These are phyloP conservation scores for Drosophila yakuba DNA, from an alignment of 1,140 invertebrate genomes.

Conservation along the genomic window DNA sequence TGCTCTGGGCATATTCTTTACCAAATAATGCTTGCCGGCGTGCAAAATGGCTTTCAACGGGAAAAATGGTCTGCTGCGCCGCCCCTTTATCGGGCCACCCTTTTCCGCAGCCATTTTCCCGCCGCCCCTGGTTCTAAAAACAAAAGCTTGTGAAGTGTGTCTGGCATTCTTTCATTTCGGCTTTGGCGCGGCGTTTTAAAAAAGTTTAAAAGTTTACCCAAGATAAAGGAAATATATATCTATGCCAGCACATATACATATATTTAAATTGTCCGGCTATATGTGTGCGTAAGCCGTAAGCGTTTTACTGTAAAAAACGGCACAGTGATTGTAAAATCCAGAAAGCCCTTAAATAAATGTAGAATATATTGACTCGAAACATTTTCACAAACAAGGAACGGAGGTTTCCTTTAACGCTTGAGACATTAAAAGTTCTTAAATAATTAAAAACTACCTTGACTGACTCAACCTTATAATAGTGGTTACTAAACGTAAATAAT, in stretches of 20 bases:
- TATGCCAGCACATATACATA: constrained; percentile 21
- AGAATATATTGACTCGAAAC: not conserved
- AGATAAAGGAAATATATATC: constrained; percentile 74
- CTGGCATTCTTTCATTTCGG: constrained; percentile 75
- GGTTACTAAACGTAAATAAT: no score
- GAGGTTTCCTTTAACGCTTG: no score
- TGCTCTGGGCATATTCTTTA: constrained; percentile 71
- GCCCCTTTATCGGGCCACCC: not conserved
- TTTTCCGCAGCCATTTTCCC: not conserved
- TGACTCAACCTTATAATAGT: no score
- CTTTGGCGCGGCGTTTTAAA: constrained; percentile 66
- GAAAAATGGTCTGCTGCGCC: constrained; percentile 21
- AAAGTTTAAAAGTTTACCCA: constrained; percentile 79
- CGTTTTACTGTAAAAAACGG: constrained; percentile 45
- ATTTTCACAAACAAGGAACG: no score
- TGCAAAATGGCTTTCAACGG: constrained; percentile 75
- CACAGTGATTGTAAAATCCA: constrained; percentile 16
- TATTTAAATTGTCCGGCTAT: constrained; percentile 43
- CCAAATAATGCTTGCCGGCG: constrained; percentile 65
- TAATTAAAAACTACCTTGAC: no score
- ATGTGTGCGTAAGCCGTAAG: constrained; percentile 54
- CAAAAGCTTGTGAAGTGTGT: constrained; percentile 66
- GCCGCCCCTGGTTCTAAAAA: constrained; percentile 40
- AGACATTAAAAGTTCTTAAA: no score
- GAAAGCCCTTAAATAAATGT: not conserved